Conservation (phyloP, 2,888 invertebrate species). For the Mycalesis mineus region DNA sequence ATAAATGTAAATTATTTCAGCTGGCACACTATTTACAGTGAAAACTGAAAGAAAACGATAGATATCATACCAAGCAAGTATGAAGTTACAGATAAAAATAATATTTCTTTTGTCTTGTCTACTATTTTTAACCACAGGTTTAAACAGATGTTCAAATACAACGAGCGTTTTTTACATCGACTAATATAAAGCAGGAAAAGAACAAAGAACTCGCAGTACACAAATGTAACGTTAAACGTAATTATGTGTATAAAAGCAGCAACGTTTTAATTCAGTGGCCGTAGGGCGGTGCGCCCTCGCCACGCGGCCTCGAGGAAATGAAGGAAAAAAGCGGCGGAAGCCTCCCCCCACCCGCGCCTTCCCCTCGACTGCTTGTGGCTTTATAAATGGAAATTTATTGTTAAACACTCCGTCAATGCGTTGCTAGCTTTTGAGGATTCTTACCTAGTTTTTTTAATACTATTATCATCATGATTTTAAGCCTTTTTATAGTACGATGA, state of each 20-base stretch:
- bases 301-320: slow-evolving; percentile 74
- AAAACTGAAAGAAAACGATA: too few relatives aligned
- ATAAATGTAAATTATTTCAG: too few relatives aligned
- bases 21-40: too few relatives aligned
- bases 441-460: slow-evolving; percentile 45
- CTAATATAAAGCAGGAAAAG: neutral
- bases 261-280: slow-evolving; percentile 63
- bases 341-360: slow-evolving; percentile 42
- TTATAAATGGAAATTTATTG: slow-evolving; percentile 79
- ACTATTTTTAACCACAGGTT: too few relatives aligned
- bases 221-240: slow-evolving; percentile 26
- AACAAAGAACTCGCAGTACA: neutral
- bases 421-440: slow-evolving; percentile 52
- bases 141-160: too few relatives aligned
- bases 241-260: slow-evolving; percentile 36
- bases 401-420: slow-evolving; percentile 75
- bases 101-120: too few relatives aligned
- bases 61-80: too few relatives aligned
- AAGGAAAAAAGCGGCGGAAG: slow-evolving; percentile 77
- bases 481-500: too few relatives aligned
- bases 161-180: too few relatives aligned
- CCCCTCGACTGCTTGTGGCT: slow-evolving; percentile 58
- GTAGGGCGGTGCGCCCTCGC: slow-evolving; percentile 60
- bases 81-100: too few relatives aligned
- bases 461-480: too few relatives aligned